A percentile compares a stretch with the other conserved stretches of the same genome.
Conservation (phyloP, 2,113 vertebrate genomes). For the mouse (Mus musculus) region GRCm39 chr17:51515501-51516000, state of each 20-base stretch:
- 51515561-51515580: not conserved
- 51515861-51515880: not conserved
- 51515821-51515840: not conserved
- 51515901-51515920: not conserved
- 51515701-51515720: not conserved
- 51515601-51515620: not conserved
- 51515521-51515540: not conserved
- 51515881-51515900: not conserved
- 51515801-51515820: not conserved
- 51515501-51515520: not conserved
- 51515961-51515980: not conserved
- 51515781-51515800: not conserved
- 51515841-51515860: not conserved
- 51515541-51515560: not conserved
- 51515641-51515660: not conserved
- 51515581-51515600: not conserved
- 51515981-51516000: not conserved
- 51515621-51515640: not conserved
- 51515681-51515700: no score
- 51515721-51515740: not conserved
- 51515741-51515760: not conserved
- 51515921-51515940: not conserved
- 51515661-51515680: not conserved
- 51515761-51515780: not conserved
- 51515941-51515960: not conserved